Base-by-base conservation (phyloP, 2,113 vertebrate species). In the Coregonus clupeaformis region DNA sequence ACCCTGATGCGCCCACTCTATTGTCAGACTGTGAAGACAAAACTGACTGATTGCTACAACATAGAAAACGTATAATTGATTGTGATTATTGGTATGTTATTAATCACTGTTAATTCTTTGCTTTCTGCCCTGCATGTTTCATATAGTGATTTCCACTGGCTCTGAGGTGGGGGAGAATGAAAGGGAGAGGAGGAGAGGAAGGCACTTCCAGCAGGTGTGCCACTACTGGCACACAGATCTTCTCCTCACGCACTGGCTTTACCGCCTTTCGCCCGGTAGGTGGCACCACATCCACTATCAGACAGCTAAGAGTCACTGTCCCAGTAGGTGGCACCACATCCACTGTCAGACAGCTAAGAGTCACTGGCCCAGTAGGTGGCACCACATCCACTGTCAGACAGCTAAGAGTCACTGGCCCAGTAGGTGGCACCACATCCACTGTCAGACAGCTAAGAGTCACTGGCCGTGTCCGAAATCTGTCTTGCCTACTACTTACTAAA, bases 361-460 rank as follows among this genome's bases (percentile, higher is more conserved):
- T n/a, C n/a, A n/a, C n/a, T n/a, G n/a, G 83, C 66, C 60, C 84
- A 70, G 84, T 77, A 83, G 83, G 86, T 57, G 86, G 84, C 75
- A 20, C 75, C 25, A 22, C 69, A 0, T 81, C 82, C 30, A 36
- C 75, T 55, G 86, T 90, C 68, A 92, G 86, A 76, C 80, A 87
- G 89, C 90, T 93, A 91, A 85, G 1, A 45, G 42, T 69, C 5
- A 22, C 9, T 42, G 36, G 14, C 66, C 60, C 84, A 70, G 84
- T 77, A 83, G 83, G 86, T 57, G 86, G 84, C 75, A 20, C 75
- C 25, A 22, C 69, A 0, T 81, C 82, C 30, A 36, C 75, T 55
- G 86, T 90, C 68, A 92, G 86, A 76, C 80, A 87, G 89, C 90
- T 93, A 91, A 85, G 1, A 45, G 42, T 69, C 5, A 22, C 9